Conservation (phyloP, 2,888 invertebrate genomes). For the Helicoverpa assulta region DNA sequence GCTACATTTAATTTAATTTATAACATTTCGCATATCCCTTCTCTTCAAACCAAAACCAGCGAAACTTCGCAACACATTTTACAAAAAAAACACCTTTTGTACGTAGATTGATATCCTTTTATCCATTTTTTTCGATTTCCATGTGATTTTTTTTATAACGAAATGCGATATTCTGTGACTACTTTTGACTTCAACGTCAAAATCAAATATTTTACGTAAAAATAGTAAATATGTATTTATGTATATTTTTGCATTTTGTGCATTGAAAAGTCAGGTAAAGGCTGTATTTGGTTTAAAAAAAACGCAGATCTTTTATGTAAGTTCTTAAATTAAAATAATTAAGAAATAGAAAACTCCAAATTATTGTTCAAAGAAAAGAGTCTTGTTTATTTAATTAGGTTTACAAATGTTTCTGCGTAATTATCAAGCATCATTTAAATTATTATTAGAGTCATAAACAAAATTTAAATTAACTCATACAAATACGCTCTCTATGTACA, state of each 20-base stretch:
- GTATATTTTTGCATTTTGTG: background rate
- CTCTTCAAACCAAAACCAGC: slow-evolving; percentile 9
- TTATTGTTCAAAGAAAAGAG: no score
- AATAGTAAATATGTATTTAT: background rate
- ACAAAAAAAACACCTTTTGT: slow-evolving; percentile 25
- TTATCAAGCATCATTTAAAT: no score
- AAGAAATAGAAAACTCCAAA: no score
- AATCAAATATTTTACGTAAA: slow-evolving; percentile 7
- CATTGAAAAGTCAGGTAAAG: no score
- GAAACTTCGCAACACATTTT: slow-evolving; percentile 17
- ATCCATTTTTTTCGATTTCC: background rate
- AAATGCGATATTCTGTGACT: background rate
- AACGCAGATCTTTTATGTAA: no score
- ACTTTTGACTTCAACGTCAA: background rate
- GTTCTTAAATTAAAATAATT: no score
- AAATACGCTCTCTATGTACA: background rate
- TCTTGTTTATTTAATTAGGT: no score
- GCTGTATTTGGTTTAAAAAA: no score
- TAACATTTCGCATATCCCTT: slow-evolving; percentile 32
- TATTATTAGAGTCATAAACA: no score
- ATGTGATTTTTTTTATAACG: background rate
- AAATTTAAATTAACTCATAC: no score
- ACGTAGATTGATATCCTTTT: slow-evolving; percentile 19
- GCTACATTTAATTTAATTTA: slow-evolving; percentile 51
- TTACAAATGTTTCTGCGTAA: no score